Conservation (phyloP, 2,888 invertebrate species). For the Pteria penguin region DNA sequence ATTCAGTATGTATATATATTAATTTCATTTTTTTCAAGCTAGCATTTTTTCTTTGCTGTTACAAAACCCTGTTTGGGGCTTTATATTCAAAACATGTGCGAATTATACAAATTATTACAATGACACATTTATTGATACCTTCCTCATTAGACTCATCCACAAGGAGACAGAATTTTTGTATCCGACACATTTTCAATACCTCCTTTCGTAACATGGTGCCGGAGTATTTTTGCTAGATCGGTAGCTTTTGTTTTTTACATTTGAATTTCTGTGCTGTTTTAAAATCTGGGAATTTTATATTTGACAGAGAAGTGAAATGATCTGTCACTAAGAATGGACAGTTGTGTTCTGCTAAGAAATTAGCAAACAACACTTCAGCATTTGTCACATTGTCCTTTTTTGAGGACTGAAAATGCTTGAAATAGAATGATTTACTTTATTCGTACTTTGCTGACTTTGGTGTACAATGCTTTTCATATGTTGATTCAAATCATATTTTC, state of each 20-base stretch:
- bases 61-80: too few relatives aligned
- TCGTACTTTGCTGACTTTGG: too few relatives aligned
- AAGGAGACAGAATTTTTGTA: constrained; percentile 30
- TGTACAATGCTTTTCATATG: too few relatives aligned
- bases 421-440: too few relatives aligned
- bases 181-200: constrained; percentile 25
- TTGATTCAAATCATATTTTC: too few relatives aligned
- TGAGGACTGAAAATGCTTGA: too few relatives aligned
- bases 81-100: too few relatives aligned
- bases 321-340: constrained; percentile 47
- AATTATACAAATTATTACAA: too few relatives aligned
- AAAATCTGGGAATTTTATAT: constrained; percentile 52
- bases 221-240: constrained; percentile 35
- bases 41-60: too few relatives aligned
- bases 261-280: constrained; percentile 49
- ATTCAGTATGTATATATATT: too few relatives aligned
- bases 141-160: constrained; percentile 42
- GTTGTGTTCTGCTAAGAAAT: constrained; percentile 51
- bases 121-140: too few relatives aligned
- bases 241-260: constrained; percentile 45
- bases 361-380: constrained; percentile 47
- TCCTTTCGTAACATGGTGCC: constrained; percentile 28
- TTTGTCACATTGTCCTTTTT: constrained; percentile 13
- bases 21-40: too few relatives aligned
- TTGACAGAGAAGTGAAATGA: constrained; percentile 38